Conservation (phyloP, 2,888 invertebrate genomes). For the Morpho achilles region DNA sequence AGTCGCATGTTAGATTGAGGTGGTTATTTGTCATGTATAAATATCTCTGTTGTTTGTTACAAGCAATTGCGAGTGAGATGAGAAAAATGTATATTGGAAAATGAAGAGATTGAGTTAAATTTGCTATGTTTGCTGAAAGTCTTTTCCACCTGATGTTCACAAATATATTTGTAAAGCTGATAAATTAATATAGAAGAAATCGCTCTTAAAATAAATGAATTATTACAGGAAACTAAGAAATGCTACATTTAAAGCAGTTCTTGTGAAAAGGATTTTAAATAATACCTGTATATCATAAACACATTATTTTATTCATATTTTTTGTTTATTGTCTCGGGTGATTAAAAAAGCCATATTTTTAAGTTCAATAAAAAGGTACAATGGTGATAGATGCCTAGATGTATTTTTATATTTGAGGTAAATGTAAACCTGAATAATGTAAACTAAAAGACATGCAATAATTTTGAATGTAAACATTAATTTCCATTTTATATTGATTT, state of each 20-base stretch:
- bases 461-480: constrained; percentile 27
- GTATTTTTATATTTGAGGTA: constrained; percentile 40
- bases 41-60: constrained; percentile 24
- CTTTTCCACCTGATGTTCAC: too few relatives aligned
- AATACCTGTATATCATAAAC: too few relatives aligned
- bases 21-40: constrained; percentile 25
- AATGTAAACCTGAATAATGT: constrained; percentile 20
- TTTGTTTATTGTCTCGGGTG: constrained; percentile 39
- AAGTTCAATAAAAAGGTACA: constrained; percentile 58
- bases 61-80: constrained; percentile 8
- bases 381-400: constrained; percentile 47
- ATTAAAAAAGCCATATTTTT: constrained; percentile 64
- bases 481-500: constrained; percentile 29
- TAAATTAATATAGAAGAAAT: too few relatives aligned
- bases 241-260: too few relatives aligned
- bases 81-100: too few relatives aligned
- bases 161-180: too few relatives aligned
- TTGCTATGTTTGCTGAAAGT: too few relatives aligned
- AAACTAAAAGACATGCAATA: constrained; percentile 43
- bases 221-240: too few relatives aligned
- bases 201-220: too few relatives aligned
- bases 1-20: constrained; percentile 10
- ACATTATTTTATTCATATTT: too few relatives aligned
- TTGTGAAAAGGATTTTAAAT: too few relatives aligned
- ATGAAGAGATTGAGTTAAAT: too few relatives aligned